Percentiles rank a stretch among this genome's conserved stretches.
These are phyloP conservation scores for Mugil cephalus DNA, from an alignment of 2,113 vertebrate genomes.

Conservation along the genomic window DNA sequence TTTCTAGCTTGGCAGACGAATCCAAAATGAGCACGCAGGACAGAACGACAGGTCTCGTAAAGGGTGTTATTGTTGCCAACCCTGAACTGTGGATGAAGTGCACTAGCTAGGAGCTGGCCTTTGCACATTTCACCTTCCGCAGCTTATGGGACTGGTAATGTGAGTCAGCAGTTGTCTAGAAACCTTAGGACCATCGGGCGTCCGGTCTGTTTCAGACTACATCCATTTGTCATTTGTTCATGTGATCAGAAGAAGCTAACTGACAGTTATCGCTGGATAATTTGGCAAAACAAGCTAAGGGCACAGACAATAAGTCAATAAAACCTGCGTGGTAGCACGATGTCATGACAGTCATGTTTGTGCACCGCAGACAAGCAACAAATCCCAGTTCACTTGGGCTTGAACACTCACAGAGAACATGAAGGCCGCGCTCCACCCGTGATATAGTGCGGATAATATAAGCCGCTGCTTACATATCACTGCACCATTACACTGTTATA, in stretches of 20 bases:
- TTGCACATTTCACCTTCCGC: too few relatives aligned
- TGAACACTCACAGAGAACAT: conserved; percentile 24
- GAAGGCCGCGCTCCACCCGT: conserved; percentile 13
- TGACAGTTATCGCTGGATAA: conserved; percentile 66
- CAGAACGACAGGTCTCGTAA: too few relatives aligned
- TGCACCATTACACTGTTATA: conserved; percentile 66
- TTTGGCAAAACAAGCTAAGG: conserved; percentile 68
- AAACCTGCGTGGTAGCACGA: conserved; percentile 50
- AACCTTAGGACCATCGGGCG: conserved; percentile 58
- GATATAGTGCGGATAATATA: conserved; percentile 57
- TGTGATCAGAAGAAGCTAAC: conserved; percentile 73
- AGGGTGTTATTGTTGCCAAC: not conserved
- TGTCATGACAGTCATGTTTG: too few relatives aligned
- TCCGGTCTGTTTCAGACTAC: conserved; percentile 59
- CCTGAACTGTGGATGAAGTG: too few relatives aligned
- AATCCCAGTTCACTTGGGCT: conserved; percentile 2
- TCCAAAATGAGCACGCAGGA: not conserved
- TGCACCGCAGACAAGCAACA: too few relatives aligned
- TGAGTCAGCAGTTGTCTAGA: conserved; percentile 33
- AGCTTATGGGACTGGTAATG: not conserved
- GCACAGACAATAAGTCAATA: conserved; percentile 65
- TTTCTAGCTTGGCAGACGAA: conserved; percentile 9
- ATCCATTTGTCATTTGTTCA: conserved; percentile 55
- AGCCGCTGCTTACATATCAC: conserved; percentile 58
- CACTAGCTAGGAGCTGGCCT: too few relatives aligned